Conservation (phyloP, 2,113 vertebrate genomes). For the Nesogale talazaci region DNA sequence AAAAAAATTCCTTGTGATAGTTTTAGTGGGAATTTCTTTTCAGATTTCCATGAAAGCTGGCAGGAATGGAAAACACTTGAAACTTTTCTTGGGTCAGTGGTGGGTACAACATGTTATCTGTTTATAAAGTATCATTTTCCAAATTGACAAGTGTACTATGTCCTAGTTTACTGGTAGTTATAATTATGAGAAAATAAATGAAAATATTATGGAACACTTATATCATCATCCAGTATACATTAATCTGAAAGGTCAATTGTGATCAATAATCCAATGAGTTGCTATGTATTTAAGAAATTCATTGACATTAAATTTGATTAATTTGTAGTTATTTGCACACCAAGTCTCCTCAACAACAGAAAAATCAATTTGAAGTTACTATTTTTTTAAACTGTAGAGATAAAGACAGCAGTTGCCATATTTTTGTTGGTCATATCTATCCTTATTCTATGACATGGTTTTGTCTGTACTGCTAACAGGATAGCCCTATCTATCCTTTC, state of each 20-base stretch:
- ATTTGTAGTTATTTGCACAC: not conserved
- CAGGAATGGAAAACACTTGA: not conserved
- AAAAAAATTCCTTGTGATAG: not conserved
- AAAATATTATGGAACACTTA: not conserved
- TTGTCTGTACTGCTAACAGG: not conserved
- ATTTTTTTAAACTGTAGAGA: not conserved
- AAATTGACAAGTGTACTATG: not conserved
- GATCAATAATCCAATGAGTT: not conserved
- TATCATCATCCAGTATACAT: not conserved
- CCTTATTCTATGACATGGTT: not conserved
- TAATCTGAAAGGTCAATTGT: not conserved
- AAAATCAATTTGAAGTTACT: not conserved
- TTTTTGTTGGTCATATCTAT: not conserved
- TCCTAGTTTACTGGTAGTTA: not conserved
- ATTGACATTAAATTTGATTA: not conserved
- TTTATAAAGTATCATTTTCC: not conserved
- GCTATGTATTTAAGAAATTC: not conserved
- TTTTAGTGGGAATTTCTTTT: not conserved
- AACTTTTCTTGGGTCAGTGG: not conserved
- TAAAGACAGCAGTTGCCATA: not conserved
- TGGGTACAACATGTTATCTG: not conserved
- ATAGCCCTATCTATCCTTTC: not conserved
- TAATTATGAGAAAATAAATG: not conserved
- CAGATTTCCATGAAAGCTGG: not conserved
- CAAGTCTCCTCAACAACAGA: not conserved